Evolutionary conservation across 2,797 vertebrate species (phyloP).

Genomic region (Pempheris klunzingeri): DNA sequence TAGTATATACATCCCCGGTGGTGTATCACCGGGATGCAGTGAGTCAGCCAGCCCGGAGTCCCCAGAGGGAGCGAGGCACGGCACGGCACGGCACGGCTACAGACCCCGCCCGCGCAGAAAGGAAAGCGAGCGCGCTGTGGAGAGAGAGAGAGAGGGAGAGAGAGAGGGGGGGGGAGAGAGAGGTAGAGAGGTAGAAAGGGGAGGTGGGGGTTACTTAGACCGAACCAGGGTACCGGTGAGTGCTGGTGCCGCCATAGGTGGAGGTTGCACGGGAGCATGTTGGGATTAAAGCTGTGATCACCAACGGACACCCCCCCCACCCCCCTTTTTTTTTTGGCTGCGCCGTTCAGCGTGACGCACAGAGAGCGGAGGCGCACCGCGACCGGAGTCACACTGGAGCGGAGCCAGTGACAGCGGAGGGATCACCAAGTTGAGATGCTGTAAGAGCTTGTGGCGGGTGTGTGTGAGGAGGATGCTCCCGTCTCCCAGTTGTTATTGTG

Average conservation of each 20-base stretch:
- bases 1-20: background rate
- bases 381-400: conserved; percentile 56
- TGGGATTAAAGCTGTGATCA: conserved; percentile 60
- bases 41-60: conserved; percentile 65
- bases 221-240: conserved; percentile 62
- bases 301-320: too few species aligned
- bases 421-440: conserved; percentile 71
- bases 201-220: conserved; percentile 51
- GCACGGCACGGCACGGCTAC: conserved; percentile 38
- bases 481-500: conserved; percentile 37
- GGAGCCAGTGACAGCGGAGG: conserved; percentile 56
- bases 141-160: conserved; percentile 8
- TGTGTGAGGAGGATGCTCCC: conserved; percentile 54
- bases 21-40: conserved; percentile 44
- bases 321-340: too few species aligned
- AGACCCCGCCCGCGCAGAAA: conserved; percentile 68
- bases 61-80: conserved; percentile 56
- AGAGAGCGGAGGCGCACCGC: conserved; percentile 35
- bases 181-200: background rate
- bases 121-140: conserved; percentile 1
- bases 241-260: conserved; percentile 64
- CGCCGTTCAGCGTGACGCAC: conserved; percentile 67
- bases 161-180: background rate
- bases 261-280: conserved; percentile 55
- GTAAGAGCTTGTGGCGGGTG: conserved; percentile 31